Evolutionary conservation across 2,888 invertebrate genomes (phyloP).

Genomic region (Nomada fucata): DNA sequence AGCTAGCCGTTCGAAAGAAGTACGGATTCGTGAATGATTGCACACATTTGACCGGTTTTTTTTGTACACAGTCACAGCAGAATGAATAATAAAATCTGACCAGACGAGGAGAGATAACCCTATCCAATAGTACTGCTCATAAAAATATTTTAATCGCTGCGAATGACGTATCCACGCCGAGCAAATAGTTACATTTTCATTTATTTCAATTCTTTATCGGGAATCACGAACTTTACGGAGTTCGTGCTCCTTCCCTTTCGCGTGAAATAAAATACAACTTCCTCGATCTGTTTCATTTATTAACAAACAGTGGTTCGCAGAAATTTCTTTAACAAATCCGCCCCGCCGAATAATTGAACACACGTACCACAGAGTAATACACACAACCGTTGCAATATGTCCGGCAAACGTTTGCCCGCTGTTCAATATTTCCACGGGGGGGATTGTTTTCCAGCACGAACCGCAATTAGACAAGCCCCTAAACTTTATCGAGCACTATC

Average conservation of each 20-base stretch:
- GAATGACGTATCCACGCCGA: constrained; percentile 19
- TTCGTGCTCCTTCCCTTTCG: no score
- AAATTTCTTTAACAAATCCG: no score
- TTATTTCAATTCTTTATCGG: not conserved
- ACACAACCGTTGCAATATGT: not conserved
- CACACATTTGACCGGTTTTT: no score
- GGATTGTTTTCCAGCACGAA: not conserved
- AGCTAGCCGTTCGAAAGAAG: no score
- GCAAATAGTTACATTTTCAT: not conserved
- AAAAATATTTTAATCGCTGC: constrained; percentile 54
- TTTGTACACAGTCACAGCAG: not conserved
- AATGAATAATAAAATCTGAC: constrained; percentile 37
- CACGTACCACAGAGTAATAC: not conserved
- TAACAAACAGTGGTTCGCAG: no score
- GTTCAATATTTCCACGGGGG: not conserved
- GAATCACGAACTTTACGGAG: not conserved
- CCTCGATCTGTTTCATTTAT: not conserved
- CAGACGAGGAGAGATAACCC: constrained; percentile 45
- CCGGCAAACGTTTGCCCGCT: not conserved
- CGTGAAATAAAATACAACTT: not conserved
- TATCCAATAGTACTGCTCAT: constrained; percentile 18
- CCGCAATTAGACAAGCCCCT: constrained; percentile 9
- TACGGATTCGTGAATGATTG: no score
- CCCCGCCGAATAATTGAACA: not conserved
- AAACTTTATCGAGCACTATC: not conserved